These are phyloP conservation scores for Lucilia sericata DNA, from an alignment of 1,140 invertebrate species.

Conservation along the genomic window DNA sequence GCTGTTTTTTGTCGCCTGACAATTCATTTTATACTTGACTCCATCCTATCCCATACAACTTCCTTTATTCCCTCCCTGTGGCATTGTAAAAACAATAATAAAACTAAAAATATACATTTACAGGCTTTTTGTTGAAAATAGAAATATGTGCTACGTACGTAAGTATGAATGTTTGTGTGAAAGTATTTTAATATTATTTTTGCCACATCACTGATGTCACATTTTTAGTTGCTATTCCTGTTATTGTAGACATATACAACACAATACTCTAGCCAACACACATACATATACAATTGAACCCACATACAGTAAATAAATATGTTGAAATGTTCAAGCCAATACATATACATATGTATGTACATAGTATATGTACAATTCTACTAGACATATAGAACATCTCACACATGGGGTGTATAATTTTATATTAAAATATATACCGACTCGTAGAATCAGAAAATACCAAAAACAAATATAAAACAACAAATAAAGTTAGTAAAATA, in stretches of 20 bases:
- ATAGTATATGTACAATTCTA: too few species aligned
- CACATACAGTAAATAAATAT: background rate
- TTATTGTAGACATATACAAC: background rate
- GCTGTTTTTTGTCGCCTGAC: background rate
- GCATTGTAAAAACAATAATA: constrained; percentile 2
- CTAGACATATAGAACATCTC: background rate
- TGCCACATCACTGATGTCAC: constrained; percentile 40
- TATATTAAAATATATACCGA: background rate
- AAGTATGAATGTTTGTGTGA: background rate
- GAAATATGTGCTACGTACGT: background rate
- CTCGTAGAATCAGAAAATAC: background rate
- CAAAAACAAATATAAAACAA: background rate
- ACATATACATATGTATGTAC: too few species aligned
- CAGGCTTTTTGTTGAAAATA: background rate
- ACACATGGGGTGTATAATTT: background rate
- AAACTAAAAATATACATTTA: background rate
- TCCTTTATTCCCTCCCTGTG: background rate
- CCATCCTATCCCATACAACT: background rate
- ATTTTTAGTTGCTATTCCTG: background rate
- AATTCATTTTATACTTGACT: background rate
- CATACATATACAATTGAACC: background rate
- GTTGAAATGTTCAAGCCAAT: background rate
- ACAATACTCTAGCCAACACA: background rate
- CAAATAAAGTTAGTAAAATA: background rate
- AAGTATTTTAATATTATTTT: constrained; percentile 32